Conservation (phyloP, 2,888 invertebrate species). For the Brachyptera putata region DNA sequence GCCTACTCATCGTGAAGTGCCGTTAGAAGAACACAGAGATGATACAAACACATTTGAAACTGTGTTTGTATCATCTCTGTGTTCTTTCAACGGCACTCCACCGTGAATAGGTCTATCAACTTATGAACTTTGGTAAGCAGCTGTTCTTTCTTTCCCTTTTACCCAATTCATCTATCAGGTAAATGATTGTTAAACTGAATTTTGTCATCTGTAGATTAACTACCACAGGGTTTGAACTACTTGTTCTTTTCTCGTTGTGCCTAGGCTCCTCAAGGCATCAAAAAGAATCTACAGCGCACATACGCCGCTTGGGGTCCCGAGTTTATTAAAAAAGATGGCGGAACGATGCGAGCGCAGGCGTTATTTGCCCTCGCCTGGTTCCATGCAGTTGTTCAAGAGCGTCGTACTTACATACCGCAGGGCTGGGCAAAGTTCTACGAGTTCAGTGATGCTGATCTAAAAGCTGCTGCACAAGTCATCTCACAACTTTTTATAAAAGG, state of each 20-base stretch:
- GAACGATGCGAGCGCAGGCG: slow-evolving; percentile 29
- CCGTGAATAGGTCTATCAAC: too few species aligned
- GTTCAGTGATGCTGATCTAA: slow-evolving; percentile 76
- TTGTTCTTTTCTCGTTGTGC: too few species aligned
- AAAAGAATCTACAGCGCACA: slow-evolving; percentile 71
- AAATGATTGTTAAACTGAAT: too few species aligned
- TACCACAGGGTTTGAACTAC: too few species aligned
- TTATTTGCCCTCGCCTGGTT: slow-evolving; percentile 78
- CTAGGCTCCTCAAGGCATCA: slow-evolving; percentile 81
- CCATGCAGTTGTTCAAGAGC: slow-evolving; percentile 87
- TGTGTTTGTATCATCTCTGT: too few species aligned
- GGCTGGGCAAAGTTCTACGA: slow-evolving; percentile 89
- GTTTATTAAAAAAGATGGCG: slow-evolving; percentile 30
- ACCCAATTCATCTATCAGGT: slow-evolving; percentile 75
- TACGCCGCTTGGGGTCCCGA: slow-evolving; percentile 63
- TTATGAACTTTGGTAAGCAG: too few species aligned
- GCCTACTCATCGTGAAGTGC: too few species aligned
- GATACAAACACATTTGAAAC: too few species aligned
- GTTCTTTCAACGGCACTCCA: too few species aligned
- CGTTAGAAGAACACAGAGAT: too few species aligned
- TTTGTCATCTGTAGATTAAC: too few species aligned
- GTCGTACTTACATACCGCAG: slow-evolving; percentile 88
- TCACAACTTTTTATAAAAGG: slow-evolving; percentile 47
- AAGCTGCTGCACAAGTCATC: slow-evolving; percentile 65
- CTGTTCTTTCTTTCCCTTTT: too few species aligned